Percentiles rank a stretch among this genome's conserved stretches.
Evolutionary conservation across 2,888 invertebrate genomes (phyloP).

Genomic region (Trimorus sp.): DNA sequence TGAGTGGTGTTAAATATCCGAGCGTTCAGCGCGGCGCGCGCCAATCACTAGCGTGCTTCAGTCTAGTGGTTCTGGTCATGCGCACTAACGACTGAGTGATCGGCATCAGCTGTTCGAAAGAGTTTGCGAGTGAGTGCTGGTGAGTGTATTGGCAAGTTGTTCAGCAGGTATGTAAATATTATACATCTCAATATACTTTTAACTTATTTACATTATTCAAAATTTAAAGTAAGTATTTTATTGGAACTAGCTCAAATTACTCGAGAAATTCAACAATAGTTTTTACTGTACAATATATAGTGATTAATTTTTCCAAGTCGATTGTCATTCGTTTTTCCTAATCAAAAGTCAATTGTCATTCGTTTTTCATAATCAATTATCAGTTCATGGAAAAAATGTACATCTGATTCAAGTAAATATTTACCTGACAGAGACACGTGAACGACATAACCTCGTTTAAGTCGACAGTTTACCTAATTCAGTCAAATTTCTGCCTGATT

Average conservation of each 20-base stretch:
- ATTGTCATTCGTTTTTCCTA: neutral
- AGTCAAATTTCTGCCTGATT: too few relatives aligned
- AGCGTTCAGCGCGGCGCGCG: neutral
- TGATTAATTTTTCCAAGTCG: neutral
- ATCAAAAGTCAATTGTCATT: neutral
- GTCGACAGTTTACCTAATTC: too few relatives aligned
- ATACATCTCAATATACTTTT: too few relatives aligned
- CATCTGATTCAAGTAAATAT: neutral
- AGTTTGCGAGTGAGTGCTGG: neutral
- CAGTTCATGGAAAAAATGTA: neutral
- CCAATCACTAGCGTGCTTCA: neutral
- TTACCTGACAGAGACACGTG: neutral
- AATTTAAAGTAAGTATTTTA: too few relatives aligned
- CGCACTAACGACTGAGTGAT: neutral
- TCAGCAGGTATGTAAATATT: too few relatives aligned
- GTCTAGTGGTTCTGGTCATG: neutral
- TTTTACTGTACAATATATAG: neutral
- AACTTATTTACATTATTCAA: too few relatives aligned
- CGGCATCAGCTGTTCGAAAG: neutral
- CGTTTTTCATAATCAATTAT: neutral
- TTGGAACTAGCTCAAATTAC: neutral
- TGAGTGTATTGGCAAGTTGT: neutral
- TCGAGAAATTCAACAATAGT: neutral
- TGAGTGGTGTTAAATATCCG: slow-evolving; percentile 1
- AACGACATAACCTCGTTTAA: neutral